Evolutionary conservation across 2,797 vertebrate genomes (phyloP).

Genomic region (Poecilia gillii): DNA sequence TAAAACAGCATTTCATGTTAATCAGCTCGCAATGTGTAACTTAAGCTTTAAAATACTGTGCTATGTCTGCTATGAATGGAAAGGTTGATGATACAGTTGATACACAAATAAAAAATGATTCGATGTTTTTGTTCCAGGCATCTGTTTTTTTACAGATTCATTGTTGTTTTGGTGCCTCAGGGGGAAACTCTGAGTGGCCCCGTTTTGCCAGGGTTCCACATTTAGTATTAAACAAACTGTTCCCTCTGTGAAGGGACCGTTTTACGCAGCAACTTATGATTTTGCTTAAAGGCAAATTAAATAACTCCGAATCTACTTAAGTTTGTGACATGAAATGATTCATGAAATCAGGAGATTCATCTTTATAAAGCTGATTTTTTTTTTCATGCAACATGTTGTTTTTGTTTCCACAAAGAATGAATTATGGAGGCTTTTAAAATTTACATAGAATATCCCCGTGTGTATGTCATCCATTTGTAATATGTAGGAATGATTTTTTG

Average conservation of each 20-base stretch:
- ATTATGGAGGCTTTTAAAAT: neutral
- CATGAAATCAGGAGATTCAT: conserved; percentile 21
- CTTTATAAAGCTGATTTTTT: conserved; percentile 12
- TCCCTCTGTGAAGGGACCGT: conserved; percentile 47
- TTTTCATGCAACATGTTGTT: neutral
- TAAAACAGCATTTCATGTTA: conserved; percentile 64
- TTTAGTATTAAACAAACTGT: conserved; percentile 52
- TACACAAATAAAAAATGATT: conserved; percentile 60
- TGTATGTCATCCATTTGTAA: neutral
- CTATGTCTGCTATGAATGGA: conserved; percentile 50
- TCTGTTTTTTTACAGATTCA: conserved; percentile 69
- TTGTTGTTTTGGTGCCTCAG: conserved; percentile 37
- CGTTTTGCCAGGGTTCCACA: conserved; percentile 40
- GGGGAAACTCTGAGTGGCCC: conserved; percentile 32
- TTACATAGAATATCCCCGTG: neutral
- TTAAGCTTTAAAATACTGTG: conserved; percentile 48
- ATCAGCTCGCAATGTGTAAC: conserved; percentile 49
- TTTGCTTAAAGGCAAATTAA: conserved; percentile 56
- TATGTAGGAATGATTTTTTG: neutral
- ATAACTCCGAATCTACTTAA: conserved; percentile 31
- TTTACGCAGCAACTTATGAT: conserved; percentile 43
- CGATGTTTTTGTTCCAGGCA: conserved; percentile 52
- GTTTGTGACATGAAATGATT: conserved; percentile 26
- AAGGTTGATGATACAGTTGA: conserved; percentile 58
- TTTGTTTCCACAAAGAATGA: neutral